A percentile compares a stretch with the other conserved stretches of the same genome.
Conservation (phyloP, 2,888 invertebrate genomes). For the Cybosia mesomella region DNA sequence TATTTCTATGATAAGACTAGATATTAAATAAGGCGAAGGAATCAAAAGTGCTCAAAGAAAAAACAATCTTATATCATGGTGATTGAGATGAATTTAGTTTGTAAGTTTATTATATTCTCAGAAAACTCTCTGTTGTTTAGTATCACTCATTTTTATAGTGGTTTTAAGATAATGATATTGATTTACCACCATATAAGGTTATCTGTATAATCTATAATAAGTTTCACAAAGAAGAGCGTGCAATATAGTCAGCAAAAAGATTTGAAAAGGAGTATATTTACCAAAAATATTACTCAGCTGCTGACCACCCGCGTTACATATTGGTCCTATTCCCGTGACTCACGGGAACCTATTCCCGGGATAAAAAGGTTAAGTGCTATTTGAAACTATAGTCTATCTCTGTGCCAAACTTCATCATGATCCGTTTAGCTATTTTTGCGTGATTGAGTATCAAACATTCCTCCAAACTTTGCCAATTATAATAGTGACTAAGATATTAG, state of each 20-base stretch:
- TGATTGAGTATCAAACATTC: not conserved
- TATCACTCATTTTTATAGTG: conserved; percentile 83
- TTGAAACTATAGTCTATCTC: not conserved
- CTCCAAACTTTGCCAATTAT: not conserved
- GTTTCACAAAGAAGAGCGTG: conserved; percentile 47
- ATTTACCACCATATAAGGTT: conserved; percentile 76
- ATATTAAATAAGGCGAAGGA: conserved; percentile 35
- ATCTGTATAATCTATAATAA: conserved; percentile 72
- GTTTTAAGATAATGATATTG: conserved; percentile 86
- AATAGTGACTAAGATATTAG: not conserved
- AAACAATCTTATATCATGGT: conserved; percentile 16
- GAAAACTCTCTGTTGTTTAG: conserved; percentile 69
- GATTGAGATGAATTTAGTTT: conserved; percentile 45
- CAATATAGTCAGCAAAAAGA: not conserved
- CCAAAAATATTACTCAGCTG: not conserved
- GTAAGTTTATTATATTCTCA: conserved; percentile 56
- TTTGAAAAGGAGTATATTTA: not conserved
- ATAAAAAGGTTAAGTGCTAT: too few species aligned
- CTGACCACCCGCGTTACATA: too few species aligned
- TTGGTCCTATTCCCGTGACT: too few species aligned
- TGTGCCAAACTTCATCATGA: not conserved
- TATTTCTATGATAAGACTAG: conserved; percentile 23
- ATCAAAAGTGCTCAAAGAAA: conserved; percentile 17
- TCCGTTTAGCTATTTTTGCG: not conserved
- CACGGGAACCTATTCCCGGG: not conserved